Base-by-base conservation (phyloP, 2,888 invertebrate species). In the Anthophora plumipes region DNA sequence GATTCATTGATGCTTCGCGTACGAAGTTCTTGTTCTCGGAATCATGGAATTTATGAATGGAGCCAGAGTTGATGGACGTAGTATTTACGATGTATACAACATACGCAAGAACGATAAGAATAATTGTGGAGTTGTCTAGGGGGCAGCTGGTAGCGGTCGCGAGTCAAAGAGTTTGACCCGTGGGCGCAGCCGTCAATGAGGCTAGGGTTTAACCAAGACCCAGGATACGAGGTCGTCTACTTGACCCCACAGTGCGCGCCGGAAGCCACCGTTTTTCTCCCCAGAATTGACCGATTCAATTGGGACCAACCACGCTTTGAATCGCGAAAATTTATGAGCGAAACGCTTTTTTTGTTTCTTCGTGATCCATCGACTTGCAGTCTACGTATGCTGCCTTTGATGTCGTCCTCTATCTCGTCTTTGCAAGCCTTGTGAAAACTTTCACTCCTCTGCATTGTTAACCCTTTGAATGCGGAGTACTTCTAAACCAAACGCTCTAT, bases 151-250 rank as follows among this genome's bases (percentile, higher is more conserved):
- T 89, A 87, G 90, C 89, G 91, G 90, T 88, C 90, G 91, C 89
- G 87, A 91, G 91, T 90, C 91, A 91, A 90, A 88, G 89, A 91
- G 92, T 89, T 91, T 92, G 91, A 92, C 92, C 92, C 90, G 89
- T 85, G 88, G 85, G 88, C 86, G 84, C 86, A 87, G 86, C 76
- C 89, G 84, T 88, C 89, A 92, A 91, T 88, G 88, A 91, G 89
- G 88, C 86, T 85, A 87, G 89, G 87, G 88, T 78, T 86, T 86
- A 84, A 86, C 87, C 84, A 87, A 92, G 92, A 92, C 91, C 91
- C 92, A 92, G 92, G 92, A 92, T 92, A 92, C 92, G 91, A 89
- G 92, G 92, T 92, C 92, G 91, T 82, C 89, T 88, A 90, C 86
- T 93, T 93, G 91, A 93, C 93, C 93, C 87, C 90, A 86, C 88